Evolutionary conservation across 2,113 vertebrate genomes (phyloP).

Genomic region (Taxidea taxus): DNA sequence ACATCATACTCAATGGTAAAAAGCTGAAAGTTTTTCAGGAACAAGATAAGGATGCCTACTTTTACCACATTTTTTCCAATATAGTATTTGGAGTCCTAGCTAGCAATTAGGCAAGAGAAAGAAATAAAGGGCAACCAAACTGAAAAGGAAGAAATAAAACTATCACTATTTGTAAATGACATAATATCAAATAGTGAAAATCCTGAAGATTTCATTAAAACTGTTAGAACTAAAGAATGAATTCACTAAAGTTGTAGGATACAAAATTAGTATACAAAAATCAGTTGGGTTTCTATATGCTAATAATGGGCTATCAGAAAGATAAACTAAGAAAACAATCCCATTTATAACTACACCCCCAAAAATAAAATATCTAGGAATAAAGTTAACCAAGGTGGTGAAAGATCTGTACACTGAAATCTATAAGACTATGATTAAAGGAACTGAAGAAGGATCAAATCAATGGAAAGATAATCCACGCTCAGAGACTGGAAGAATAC

Average conservation of each 20-base stretch:
- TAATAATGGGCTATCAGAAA: neutral
- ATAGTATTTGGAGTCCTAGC: neutral
- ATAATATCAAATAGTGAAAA: neutral
- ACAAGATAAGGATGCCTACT: neutral
- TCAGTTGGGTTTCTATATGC: neutral
- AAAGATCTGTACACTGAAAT: neutral
- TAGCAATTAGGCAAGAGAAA: neutral
- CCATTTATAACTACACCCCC: neutral
- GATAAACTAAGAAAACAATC: neutral
- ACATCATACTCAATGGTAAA: neutral
- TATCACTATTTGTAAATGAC: neutral
- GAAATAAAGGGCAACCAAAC: neutral
- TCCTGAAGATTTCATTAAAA: neutral
- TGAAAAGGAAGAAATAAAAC: neutral
- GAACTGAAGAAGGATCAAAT: neutral
- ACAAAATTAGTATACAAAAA: neutral
- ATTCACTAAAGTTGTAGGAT: neutral
- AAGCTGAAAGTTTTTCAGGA: neutral
- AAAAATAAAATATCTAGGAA: neutral
- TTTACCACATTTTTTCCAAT: neutral
- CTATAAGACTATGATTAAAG: neutral
- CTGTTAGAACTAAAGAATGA: neutral
- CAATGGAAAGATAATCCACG: neutral
- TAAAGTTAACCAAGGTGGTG: neutral
- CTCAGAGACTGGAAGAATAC: neutral